Conservation (phyloP, 2,797 vertebrate genomes). For the Picus viridis region DNA sequence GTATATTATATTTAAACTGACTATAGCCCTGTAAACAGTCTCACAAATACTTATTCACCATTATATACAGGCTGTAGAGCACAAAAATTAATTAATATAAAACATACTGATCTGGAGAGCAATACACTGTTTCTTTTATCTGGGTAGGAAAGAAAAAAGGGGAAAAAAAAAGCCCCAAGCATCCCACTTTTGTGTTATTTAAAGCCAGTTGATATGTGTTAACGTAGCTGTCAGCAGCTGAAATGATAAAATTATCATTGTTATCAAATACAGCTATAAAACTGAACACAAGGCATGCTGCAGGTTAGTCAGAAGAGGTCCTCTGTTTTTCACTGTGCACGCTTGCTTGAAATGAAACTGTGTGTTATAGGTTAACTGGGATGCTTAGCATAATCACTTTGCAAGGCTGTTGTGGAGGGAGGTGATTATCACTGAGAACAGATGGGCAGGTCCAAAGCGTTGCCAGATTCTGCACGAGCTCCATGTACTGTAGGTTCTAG, state of each 20-base stretch:
- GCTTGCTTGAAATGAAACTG: slow-evolving; percentile 78
- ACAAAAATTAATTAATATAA: neutral
- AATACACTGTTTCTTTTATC: neutral
- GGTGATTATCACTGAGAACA: slow-evolving; percentile 90
- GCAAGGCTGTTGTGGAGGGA: slow-evolving; percentile 86
- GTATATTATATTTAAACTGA: neutral
- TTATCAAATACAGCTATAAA: slow-evolving; percentile 57
- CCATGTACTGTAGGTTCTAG: slow-evolving; percentile 73
- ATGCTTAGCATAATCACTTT: slow-evolving; percentile 90
- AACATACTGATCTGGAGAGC: neutral
- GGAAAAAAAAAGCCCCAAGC: neutral
- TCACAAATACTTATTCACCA: neutral
- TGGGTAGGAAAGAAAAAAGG: neutral
- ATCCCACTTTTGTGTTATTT: neutral
- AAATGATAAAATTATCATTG: slow-evolving; percentile 24
- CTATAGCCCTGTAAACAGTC: neutral
- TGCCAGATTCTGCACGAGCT: slow-evolving; percentile 82
- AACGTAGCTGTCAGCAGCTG: neutral
- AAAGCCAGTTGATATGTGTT: neutral
- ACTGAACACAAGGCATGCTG: slow-evolving; percentile 48
- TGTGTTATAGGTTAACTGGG: slow-evolving; percentile 84
- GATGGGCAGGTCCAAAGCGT: slow-evolving; percentile 86
- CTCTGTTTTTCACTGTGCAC: slow-evolving; percentile 76
- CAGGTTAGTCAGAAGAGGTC: slow-evolving; percentile 79
- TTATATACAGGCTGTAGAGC: neutral